These are phyloP conservation scores for Helobdella robusta DNA, from an alignment of 2,888 invertebrate species.

Conservation along the genomic window DNA sequence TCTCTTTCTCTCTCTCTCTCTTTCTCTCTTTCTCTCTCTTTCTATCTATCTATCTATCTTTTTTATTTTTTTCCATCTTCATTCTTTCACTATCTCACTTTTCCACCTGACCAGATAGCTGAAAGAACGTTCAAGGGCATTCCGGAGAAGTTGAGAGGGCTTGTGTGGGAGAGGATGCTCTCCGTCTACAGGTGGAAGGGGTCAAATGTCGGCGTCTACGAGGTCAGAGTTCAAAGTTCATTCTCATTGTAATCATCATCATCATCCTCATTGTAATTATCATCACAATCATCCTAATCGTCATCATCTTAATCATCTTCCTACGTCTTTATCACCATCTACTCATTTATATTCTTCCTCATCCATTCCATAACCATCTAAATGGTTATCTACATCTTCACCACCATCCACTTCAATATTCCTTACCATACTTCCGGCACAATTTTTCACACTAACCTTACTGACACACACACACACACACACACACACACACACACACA, in stretches of 20 bases:
- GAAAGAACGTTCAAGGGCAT: conserved; percentile 87
- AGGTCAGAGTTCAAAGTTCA: conserved; percentile 46
- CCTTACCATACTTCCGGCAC: background rate
- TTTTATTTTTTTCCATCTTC: too few relatives aligned
- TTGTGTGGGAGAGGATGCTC: conserved; percentile 71
- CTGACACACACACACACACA: background rate
- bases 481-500: conserved; percentile 4
- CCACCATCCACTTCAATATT: background rate
- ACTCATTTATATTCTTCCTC: background rate
- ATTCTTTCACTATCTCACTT: too few relatives aligned
- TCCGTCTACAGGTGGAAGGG: conserved; percentile 65
- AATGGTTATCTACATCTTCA: background rate
- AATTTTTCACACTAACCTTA: background rate
- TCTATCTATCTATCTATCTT: too few relatives aligned
- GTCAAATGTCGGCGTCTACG: conserved; percentile 70
- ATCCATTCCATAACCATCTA: background rate
- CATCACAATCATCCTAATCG: background rate
- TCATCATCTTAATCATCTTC: background rate
- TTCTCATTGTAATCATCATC: background rate
- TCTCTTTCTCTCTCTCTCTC: too few relatives aligned
- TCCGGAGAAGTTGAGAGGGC: conserved; percentile 79
- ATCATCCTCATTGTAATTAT: background rate
- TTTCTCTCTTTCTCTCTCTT: too few relatives aligned
- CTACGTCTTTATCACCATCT: background rate
- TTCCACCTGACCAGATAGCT: too few relatives aligned